Base-by-base conservation (phyloP, 1,140 invertebrate species). In the Battus philenor region DNA sequence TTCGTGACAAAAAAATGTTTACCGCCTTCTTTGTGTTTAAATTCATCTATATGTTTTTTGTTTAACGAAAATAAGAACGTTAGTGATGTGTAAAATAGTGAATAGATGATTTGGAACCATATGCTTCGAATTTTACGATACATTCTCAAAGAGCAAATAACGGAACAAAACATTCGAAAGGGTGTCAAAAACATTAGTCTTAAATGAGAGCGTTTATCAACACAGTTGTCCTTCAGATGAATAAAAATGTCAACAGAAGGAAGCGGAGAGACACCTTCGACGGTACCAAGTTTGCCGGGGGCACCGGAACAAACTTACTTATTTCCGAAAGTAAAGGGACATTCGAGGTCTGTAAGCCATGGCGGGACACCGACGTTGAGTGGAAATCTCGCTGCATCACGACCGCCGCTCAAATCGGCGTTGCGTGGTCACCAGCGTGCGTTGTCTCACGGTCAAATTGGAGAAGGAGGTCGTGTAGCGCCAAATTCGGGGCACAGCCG, bases 401-500 rank as follows among this genome's bases (percentile, higher is more conserved):
- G 65, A 53, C 79, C 84, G 45, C 62, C 83, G 0, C 87, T 94
- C 29, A 93, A 94, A 68, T 90, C 89, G 4, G 89, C 89, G 0
- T 83, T 88, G 73, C 90, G 90, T 47, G 92, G 93, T 2, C 95
- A 96, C 67, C 94, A 95, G 61, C 88, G 94, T 27, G 94, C 94
- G 2, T 91, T 95, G 66, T 95, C 93, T 2, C 95, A 96, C 62
- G 94, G 94, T 2, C 93, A 95, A 73, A 94, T 95, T 39, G 89
- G 89, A 6, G 91, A 93, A 53, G 78, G 76, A 1, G 76, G 44
- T 54, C 86, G 60, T 52, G 69, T 58, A 63, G 84, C 22, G 59
- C 61, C 86, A 0, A 85, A 87, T 13, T 83, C 86, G 12, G 92
- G 93, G 0, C 94, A 95, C 82, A 92, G 90, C 59, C 88, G 94